Percentiles rank a stretch among this genome's conserved stretches.
Evolutionary conservation across 2,113 vertebrate species (phyloP).

Genomic region (Climacteris rufus): DNA sequence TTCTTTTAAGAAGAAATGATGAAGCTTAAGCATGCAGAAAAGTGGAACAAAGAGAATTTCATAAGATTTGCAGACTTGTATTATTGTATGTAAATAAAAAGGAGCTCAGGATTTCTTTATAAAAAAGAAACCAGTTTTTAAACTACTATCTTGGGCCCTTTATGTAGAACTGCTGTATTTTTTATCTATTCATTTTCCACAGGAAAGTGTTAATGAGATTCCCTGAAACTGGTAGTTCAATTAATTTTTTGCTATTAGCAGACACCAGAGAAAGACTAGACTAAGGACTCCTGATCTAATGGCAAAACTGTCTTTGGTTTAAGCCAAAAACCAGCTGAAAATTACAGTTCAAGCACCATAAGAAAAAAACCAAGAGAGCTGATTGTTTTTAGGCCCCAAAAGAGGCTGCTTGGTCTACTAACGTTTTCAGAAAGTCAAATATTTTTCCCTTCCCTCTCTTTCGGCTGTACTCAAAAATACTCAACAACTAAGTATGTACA

Average conservation of each 20-base stretch:
- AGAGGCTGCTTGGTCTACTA: neutral
- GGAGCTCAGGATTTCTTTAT: neutral
- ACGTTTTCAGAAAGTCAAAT: neutral
- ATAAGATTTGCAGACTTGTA: neutral
- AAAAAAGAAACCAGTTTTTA: neutral
- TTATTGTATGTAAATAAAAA: neutral
- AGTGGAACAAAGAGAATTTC: neutral
- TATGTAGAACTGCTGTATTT: neutral
- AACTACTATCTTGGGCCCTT: neutral
- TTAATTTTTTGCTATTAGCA: neutral
- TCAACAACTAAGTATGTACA: neutral
- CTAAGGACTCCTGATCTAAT: neutral
- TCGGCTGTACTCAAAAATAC: neutral
- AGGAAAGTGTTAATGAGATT: neutral
- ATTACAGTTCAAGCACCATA: neutral
- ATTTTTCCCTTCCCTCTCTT: neutral
- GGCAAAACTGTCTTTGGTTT: neutral
- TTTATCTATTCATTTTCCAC: neutral
- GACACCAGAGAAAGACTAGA: neutral
- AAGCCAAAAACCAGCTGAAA: neutral
- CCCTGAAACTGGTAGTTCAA: neutral
- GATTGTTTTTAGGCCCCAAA: neutral
- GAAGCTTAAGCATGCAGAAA: constrained; percentile 28
- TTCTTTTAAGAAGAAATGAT: constrained; percentile 27
- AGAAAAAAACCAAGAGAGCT: neutral